Conservation (phyloP, 2,113 vertebrate species). For the Zosterops hypoxanthus region DNA sequence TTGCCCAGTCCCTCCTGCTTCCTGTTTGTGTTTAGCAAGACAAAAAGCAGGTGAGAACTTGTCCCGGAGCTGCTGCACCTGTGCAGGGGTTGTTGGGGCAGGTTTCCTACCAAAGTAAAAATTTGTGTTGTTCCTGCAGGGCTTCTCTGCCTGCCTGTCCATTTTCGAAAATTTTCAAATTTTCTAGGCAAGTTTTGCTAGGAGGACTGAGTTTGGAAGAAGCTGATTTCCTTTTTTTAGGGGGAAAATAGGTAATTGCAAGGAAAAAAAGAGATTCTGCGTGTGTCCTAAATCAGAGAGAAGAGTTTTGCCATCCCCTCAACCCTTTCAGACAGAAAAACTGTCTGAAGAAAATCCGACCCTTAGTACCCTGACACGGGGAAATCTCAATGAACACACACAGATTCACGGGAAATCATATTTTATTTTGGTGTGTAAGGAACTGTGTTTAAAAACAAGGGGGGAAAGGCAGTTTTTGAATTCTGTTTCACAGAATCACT, state of each 20-base stretch:
- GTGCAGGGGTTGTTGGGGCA: not conserved
- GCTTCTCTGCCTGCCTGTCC: not conserved
- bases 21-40: not conserved
- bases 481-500: not conserved
- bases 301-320: not conserved
- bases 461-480: not conserved
- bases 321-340: not conserved
- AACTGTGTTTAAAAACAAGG: not conserved
- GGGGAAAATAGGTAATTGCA: not conserved
- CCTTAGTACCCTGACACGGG: not conserved
- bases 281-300: not conserved
- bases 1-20: not conserved
- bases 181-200: not conserved
- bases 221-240: not conserved
- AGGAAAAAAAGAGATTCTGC: not conserved
- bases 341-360: not conserved
- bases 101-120: not conserved
- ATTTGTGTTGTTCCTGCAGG: not conserved
- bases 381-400: not conserved
- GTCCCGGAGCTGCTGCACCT: not conserved
- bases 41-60: conserved; percentile 29
- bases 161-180: not conserved
- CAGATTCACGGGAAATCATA: not conserved
- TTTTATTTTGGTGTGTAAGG: not conserved
- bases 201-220: not conserved